Evolutionary conservation across 2,888 invertebrate species (phyloP).

Genomic region (Eucera pruinosa): DNA sequence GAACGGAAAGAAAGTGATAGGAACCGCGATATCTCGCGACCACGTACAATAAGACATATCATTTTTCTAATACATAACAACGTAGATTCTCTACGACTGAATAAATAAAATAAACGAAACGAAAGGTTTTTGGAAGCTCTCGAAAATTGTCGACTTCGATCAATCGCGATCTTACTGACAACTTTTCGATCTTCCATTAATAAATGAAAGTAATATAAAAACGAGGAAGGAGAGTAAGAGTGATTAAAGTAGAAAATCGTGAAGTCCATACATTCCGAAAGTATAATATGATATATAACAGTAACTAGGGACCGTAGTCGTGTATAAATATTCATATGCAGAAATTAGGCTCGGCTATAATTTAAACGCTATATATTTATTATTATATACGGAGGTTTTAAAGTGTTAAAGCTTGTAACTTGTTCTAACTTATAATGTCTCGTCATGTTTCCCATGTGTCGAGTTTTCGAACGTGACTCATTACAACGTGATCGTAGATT

Average conservation of each 20-base stretch:
- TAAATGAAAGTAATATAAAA: slow-evolving; percentile 35
- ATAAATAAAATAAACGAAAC: background rate
- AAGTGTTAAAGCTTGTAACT: slow-evolving; percentile 32
- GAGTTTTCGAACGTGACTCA: slow-evolving; percentile 49
- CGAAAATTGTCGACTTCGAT: slow-evolving; percentile 14
- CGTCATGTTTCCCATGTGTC: slow-evolving; percentile 44
- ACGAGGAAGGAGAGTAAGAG: background rate
- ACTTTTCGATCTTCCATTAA: slow-evolving; percentile 25
- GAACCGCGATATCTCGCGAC: slow-evolving; percentile 38
- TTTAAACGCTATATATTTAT: slow-evolving; percentile 49
- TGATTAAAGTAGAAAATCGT: slow-evolving; percentile 6
- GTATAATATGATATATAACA: slow-evolving; percentile 40
- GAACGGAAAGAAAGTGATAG: slow-evolving; percentile 32
- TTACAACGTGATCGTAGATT: slow-evolving; percentile 42
- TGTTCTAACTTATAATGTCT: slow-evolving; percentile 26
- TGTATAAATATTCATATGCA: slow-evolving; percentile 43
- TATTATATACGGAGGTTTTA: slow-evolving; percentile 48
- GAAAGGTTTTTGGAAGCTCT: slow-evolving; percentile 10
- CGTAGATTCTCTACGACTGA: slow-evolving; percentile 3
- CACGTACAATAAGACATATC: slow-evolving; percentile 61
- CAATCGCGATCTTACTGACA: slow-evolving; percentile 18
- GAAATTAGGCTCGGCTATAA: slow-evolving; percentile 57
- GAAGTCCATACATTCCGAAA: slow-evolving; percentile 67
- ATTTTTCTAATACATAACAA: slow-evolving; percentile 52
- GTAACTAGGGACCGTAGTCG: slow-evolving; percentile 50